A percentile compares a stretch with the other conserved stretches of the same genome.
phyloP scores from a whole-genome alignment of 1,140 invertebrate genomes.

The Orchestia grillus region DNA sequence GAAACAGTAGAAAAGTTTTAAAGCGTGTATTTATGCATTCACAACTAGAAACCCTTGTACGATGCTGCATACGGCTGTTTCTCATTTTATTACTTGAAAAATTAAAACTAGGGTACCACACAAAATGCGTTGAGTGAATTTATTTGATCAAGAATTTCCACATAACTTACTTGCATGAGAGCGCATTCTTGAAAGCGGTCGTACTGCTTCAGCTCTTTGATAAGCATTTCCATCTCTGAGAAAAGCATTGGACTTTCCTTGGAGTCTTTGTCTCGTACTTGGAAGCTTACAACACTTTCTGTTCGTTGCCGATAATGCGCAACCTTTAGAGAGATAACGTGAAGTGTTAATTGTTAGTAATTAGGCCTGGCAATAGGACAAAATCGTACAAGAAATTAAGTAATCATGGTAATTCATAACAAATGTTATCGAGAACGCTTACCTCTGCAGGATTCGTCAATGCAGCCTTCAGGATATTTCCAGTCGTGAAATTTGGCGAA shows the following conservation, averaged over 20 bases:
- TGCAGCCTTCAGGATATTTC: slow-evolving; percentile 93
- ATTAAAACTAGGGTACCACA: not conserved
- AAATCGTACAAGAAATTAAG: slow-evolving; percentile 60
- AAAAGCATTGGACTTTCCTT: slow-evolving; percentile 83
- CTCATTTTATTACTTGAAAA: not conserved
- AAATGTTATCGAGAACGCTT: not conserved
- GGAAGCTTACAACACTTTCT: slow-evolving; percentile 86
- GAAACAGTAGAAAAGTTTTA: not conserved
- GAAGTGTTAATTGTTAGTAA: not conserved
- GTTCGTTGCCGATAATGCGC: slow-evolving; percentile 88
- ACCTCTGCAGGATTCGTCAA: slow-evolving; percentile 92
- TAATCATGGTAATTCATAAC: too few species aligned
- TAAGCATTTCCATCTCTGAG: slow-evolving; percentile 86
- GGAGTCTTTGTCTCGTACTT: slow-evolving; percentile 71
- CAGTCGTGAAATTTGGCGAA: slow-evolving; percentile 78
- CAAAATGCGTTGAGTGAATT: not conserved
- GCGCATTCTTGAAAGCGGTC: slow-evolving; percentile 96
- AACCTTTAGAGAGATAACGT: slow-evolving; percentile 74
- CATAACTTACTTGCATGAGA: slow-evolving; percentile 77
- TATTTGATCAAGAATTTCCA: not conserved
- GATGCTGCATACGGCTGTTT: not conserved
- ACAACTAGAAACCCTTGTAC: not conserved
- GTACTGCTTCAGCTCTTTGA: slow-evolving; percentile 91
- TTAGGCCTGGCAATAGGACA: not conserved
- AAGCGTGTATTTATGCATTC: not conserved